Percentiles rank a stretch among this genome's conserved stretches.
These are phyloP conservation scores for Varecia variegata DNA, from an alignment of 2,797 vertebrate species.

Conservation along the genomic window DNA sequence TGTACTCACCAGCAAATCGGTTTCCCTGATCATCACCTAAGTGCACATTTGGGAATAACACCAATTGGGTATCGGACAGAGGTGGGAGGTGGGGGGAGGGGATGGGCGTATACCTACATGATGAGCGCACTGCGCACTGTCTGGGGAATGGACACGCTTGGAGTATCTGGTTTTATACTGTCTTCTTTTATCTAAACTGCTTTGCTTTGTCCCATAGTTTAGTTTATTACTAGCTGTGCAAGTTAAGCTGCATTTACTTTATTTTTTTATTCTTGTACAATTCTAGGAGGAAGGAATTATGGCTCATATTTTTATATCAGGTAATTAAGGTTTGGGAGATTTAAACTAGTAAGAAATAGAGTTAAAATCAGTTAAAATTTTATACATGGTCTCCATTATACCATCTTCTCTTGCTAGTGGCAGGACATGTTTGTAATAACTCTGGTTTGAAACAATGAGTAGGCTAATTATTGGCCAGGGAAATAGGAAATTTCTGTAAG, in stretches of 20 bases:
- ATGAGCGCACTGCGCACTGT: too few relatives aligned
- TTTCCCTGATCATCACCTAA: too few relatives aligned
- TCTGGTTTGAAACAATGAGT: slow-evolving; percentile 2
- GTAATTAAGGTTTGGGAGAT: not conserved
- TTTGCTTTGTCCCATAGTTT: not conserved
- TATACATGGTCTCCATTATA: not conserved
- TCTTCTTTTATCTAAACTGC: not conserved
- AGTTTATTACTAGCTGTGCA: not conserved
- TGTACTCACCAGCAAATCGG: too few relatives aligned
- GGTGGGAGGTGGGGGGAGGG: too few relatives aligned
- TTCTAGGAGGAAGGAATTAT: not conserved
- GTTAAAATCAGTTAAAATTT: not conserved
- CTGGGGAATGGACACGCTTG: too few relatives aligned
- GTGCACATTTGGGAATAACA: too few relatives aligned
- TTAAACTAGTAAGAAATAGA: not conserved
- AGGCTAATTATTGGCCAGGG: not conserved
- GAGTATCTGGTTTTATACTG: not conserved
- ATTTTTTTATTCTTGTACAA: not conserved
- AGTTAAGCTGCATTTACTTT: not conserved
- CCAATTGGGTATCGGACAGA: too few relatives aligned
- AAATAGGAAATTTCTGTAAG: not conserved
- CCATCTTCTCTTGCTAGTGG: not conserved
- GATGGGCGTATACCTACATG: too few relatives aligned
- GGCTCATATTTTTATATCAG: not conserved
- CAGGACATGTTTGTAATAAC: not conserved